These are phyloP conservation scores for Aptenodytes forsteri DNA, from an alignment of 2,113 vertebrate genomes.

Conservation along the genomic window DNA sequence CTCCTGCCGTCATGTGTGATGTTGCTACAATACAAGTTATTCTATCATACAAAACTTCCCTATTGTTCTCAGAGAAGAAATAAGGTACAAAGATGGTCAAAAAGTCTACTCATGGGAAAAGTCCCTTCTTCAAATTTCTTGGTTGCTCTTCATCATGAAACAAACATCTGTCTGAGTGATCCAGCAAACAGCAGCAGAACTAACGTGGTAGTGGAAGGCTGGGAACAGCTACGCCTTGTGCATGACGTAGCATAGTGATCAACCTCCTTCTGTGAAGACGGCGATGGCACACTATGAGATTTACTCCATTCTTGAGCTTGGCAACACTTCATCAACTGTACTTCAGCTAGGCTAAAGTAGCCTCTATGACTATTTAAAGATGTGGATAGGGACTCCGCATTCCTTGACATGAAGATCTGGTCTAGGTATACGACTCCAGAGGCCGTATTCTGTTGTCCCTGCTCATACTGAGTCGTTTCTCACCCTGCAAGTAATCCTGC, in stretches of 20 bases:
- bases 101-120: neutral
- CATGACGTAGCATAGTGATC: rapidly evolving
- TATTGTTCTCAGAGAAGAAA: neutral
- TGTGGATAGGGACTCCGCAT: neutral
- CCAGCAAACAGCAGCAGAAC: neutral
- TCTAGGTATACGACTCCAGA: neutral
- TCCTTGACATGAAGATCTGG: neutral
- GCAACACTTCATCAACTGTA: neutral
- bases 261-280: neutral
- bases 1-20: neutral
- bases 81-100: neutral
- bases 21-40: neutral
- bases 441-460: neutral
- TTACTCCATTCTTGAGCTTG: neutral
- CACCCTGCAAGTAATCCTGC: neutral
- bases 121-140: neutral
- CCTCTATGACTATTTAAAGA: neutral
- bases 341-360: neutral
- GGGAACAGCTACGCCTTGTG: neutral
- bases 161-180: neutral
- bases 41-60: neutral
- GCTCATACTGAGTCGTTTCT: neutral
- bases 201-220: rapidly evolving
- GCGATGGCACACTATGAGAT: neutral
- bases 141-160: neutral